A percentile compares a stretch with the other conserved stretches of the same genome.
phyloP scores from a whole-genome alignment of 2,888 invertebrate species.

The Pomacea canaliculata region DNA sequence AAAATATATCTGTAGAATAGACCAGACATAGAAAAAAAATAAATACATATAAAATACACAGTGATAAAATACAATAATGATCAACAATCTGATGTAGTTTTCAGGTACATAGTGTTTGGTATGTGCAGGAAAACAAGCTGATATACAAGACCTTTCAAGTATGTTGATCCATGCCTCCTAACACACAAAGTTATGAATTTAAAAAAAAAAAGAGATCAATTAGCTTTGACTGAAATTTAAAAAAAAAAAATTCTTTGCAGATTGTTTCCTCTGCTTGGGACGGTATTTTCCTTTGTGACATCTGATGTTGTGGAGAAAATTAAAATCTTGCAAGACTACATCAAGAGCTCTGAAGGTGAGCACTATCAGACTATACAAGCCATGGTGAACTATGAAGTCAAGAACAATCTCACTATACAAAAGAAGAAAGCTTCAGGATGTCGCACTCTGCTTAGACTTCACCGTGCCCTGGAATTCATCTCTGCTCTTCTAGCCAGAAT shows the following conservation, averaged over 20 bases:
- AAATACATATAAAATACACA: no score
- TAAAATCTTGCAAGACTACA: constrained; percentile 79
- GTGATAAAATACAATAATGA: no score
- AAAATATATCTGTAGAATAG: no score
- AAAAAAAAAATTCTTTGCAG: constrained; percentile 71
- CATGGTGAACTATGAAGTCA: constrained; percentile 88
- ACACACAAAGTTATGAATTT: no score
- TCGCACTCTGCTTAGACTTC: constrained; percentile 88
- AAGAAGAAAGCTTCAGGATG: constrained; percentile 79
- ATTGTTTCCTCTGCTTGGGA: constrained; percentile 89
- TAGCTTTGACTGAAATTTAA: no score
- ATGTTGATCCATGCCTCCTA: no score
- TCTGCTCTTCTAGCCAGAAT: constrained; percentile 83
- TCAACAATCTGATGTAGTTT: no score
- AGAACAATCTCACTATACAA: constrained; percentile 74
- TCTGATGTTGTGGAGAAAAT: constrained; percentile 90
- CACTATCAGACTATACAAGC: constrained; percentile 80
- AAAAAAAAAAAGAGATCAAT: no score
- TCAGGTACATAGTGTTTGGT: no score
- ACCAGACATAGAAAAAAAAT: no score
- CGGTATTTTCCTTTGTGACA: constrained; percentile 91
- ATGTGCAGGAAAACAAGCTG: no score
- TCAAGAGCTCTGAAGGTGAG: constrained; percentile 60
- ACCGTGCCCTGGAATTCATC: constrained; percentile 93
- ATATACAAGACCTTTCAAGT: no score